phyloP scores from a whole-genome alignment of 2,113 vertebrate genomes.

The Neolamprologus sp. region DNA sequence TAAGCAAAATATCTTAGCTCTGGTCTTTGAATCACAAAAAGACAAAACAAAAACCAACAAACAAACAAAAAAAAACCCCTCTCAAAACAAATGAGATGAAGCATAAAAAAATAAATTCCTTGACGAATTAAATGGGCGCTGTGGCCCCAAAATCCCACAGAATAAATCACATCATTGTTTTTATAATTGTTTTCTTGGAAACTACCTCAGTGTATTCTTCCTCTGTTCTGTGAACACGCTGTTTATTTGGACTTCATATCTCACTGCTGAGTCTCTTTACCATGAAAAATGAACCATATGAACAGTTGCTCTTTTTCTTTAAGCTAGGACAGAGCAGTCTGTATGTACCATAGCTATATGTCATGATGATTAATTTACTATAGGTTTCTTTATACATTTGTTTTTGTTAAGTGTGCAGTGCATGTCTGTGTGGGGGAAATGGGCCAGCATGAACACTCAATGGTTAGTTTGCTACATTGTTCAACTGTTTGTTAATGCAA shows the following conservation, averaged over 20 bases:
- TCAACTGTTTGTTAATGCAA: background rate
- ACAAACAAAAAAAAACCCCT: fast-evolving
- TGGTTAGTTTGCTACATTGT: background rate
- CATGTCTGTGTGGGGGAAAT: background rate
- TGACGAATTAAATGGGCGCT: background rate
- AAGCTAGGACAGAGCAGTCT: background rate
- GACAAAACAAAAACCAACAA: background rate
- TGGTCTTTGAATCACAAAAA: background rate
- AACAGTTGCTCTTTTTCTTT: conserved; percentile 28
- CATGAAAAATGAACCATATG: conserved; percentile 40
- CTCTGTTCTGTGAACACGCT: background rate
- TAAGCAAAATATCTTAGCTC: background rate
- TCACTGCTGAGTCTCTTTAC: conserved; percentile 8
- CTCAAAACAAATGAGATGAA: background rate
- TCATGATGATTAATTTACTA: conserved; percentile 41
- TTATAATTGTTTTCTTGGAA: background rate
- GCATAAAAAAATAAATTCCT: background rate
- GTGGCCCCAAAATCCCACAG: background rate
- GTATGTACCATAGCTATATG: conserved; percentile 15
- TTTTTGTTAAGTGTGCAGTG: background rate
- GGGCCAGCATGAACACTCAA: background rate
- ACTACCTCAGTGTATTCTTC: background rate
- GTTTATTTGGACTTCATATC: conserved; percentile 21
- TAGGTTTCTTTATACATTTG: background rate
- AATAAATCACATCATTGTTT: conserved; percentile 11